Base-by-base conservation (phyloP, 2,797 vertebrate genomes). In the Girardinus metallicus region DNA sequence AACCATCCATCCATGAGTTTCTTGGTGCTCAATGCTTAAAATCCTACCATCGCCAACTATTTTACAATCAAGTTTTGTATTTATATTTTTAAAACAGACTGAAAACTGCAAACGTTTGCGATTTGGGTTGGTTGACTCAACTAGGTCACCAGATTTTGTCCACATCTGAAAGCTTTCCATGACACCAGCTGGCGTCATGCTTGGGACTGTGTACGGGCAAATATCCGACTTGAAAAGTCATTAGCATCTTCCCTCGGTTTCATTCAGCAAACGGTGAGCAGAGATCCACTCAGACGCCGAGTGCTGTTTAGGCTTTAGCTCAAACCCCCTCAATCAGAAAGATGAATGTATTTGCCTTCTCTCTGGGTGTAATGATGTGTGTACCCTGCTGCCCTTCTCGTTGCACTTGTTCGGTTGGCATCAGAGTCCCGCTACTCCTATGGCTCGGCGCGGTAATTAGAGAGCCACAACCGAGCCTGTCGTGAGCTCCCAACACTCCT, bases 361-460 rank as follows among this genome's bases (percentile, higher is more conserved):
- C 88, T 93, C 88, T 82, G 89, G 85, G 93, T 91, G 94, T 95
- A 95, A 95, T 95, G 94, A 95, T 93, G 95, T 95, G 94, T 93
- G 88, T 79, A 92, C 90, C 83, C 92, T 74, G 86, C 91, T 94
- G 94, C 93, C 92, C 90, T 93, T 90, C 92, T 92, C 92, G 36
- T 91, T 93, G 91, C 93, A 94, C 94, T 93, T 66, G 88, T 85
- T 90, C 90, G 79, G 55, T 55, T 85, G 91, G 91, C 94, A 87
- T 92, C 92, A 89, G 90, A 92, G 94, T 90, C 91, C 80, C 81
- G 81, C 83, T 41, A 91, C 93, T 93, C 86, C 88, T 95, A 91
- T 92, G 85, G 89, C 89, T 91, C 92, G 0, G 70, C 36, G 76
- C 80, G 88, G 91, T 95, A 95, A 96, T 96, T 95, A 95, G 91